These are phyloP conservation scores for Drosophila kokeensis DNA, from an alignment of 2,888 invertebrate genomes.

Conservation along the genomic window DNA sequence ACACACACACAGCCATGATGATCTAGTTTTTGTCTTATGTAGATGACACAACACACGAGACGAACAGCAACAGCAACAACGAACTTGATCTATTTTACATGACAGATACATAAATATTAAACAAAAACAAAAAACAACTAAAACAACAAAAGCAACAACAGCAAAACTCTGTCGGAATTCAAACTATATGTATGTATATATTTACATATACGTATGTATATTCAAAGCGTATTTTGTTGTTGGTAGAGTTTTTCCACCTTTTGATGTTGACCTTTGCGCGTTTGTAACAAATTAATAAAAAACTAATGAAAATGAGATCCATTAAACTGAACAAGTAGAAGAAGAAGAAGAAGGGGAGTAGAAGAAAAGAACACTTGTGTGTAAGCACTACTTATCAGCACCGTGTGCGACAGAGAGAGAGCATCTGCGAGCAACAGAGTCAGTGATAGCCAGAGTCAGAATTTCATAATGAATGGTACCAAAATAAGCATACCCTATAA, in stretches of 20 bases:
- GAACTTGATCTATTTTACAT: conserved; percentile 71
- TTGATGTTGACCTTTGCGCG: conserved; percentile 51
- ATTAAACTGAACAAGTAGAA: conserved; percentile 28
- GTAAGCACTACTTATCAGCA: conserved; percentile 37
- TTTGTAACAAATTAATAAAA: conserved; percentile 61
- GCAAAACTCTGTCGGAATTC: conserved; percentile 19
- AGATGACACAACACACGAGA: conserved; percentile 47
- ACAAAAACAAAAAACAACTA: conserved; percentile 18
- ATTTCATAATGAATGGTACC: conserved; percentile 5
- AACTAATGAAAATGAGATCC: conserved; percentile 40
- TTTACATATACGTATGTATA: neutral
- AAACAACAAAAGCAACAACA: conserved; percentile 10
- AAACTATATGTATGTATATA: neutral
- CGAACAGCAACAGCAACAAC: conserved; percentile 43
- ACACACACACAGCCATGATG: conserved; percentile 16
- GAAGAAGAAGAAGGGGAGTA: neutral
- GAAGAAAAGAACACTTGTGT: conserved; percentile 15
- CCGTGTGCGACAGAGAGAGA: conserved; percentile 4
- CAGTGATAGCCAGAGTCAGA: neutral
- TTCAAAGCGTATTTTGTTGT: neutral
- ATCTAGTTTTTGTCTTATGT: conserved; percentile 43
- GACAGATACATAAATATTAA: conserved; percentile 50
- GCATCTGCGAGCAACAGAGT: neutral
- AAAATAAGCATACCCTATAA: conserved; percentile 1
- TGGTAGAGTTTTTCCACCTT: conserved; percentile 25